phyloP scores from a whole-genome alignment of 2,888 invertebrate species.

The Dryomyza anilis region DNA sequence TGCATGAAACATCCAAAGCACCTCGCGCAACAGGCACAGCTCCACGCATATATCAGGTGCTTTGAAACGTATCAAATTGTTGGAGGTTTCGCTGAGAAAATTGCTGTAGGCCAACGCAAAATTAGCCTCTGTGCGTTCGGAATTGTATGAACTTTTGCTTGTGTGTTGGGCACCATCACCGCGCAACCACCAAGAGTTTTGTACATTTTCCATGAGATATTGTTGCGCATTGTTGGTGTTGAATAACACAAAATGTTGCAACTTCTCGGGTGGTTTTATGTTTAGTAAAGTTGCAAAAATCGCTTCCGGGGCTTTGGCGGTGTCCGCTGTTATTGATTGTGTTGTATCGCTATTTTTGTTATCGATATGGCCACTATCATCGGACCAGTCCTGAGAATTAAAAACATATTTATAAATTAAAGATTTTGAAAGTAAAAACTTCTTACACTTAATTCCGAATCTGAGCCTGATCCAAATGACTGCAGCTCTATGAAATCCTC shows the following conservation, averaged over 20 bases:
- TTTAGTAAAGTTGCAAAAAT: conserved; percentile 14
- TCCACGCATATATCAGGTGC: conserved; percentile 51
- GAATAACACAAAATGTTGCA: conserved; percentile 37
- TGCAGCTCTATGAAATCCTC: conserved; percentile 44
- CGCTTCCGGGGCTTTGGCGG: neutral
- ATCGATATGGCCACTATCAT: no score
- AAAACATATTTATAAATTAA: neutral
- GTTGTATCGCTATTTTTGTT: neutral
- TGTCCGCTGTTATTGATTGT: neutral
- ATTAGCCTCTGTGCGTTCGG: no score
- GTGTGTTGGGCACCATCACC: no score
- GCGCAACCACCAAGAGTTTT: conserved; percentile 61
- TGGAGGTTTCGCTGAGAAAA: conserved; percentile 40
- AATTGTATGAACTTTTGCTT: no score
- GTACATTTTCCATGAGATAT: conserved; percentile 56
- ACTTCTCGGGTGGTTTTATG: conserved; percentile 43
- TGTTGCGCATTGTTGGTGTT: conserved; percentile 46
- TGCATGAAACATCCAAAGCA: conserved; percentile 57
- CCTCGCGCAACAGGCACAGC: conserved; percentile 54
- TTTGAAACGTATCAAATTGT: conserved; percentile 38
- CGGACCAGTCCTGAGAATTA: conserved; percentile 60
- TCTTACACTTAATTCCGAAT: conserved; percentile 53
- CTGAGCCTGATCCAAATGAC: conserved; percentile 31
- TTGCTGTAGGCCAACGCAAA: conserved; percentile 60
- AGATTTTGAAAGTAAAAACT: neutral